Evolutionary conservation across 2,797 vertebrate genomes (phyloP), one percentile per base, ranked within the genome.

Genomic region (Chelmon rostratus): DNA sequence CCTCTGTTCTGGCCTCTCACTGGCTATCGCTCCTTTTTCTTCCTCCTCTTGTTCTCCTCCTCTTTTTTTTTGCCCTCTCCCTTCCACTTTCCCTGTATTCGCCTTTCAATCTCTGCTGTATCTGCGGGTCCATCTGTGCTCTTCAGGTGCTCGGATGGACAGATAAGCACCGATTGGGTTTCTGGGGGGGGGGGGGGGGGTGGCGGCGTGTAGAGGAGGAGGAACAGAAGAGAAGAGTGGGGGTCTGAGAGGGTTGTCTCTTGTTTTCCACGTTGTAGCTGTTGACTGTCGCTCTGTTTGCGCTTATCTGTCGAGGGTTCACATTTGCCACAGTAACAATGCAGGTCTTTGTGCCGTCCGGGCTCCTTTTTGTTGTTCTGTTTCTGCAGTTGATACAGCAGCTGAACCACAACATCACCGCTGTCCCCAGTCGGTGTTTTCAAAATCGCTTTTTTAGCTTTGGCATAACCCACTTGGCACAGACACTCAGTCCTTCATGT

Each of bases 251-350:
- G 79, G 82, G 63, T 68, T 61, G 76, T 62, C 67, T 84, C 68
- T 76, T 83, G 67, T 85, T 86, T 74, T 90, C 63, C 3, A 2
- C 78, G 80, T 85, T 83, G 81, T 84, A 68, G 76, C 40, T 86
- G 62, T 76, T 81, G 76, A 82, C 83, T 85, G 79, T 73, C 28
- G 64, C 73, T 84, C 61, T 88, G 82, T 88, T 79, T 84, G 68
- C 66, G 56, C 57, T 91, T 94, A 93, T 93, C 93, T 92, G 83
- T 79, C 59, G 70, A 68, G 82, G 91, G 93, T 90, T 93, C 87
- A 86, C 73, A 35, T 94, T 93, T 76, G 63, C 83, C 57, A n/a
- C 50, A 15, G 68, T n/a, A 68, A 94, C 89, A 94, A 90, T 84
- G 80, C 58, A 12, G 16, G 18, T 57, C 91, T 94, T 93, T 92